These are phyloP conservation scores for Takifugu rubripes DNA, from an alignment of 2,797 vertebrate genomes.

Conservation along the genomic window DNA sequence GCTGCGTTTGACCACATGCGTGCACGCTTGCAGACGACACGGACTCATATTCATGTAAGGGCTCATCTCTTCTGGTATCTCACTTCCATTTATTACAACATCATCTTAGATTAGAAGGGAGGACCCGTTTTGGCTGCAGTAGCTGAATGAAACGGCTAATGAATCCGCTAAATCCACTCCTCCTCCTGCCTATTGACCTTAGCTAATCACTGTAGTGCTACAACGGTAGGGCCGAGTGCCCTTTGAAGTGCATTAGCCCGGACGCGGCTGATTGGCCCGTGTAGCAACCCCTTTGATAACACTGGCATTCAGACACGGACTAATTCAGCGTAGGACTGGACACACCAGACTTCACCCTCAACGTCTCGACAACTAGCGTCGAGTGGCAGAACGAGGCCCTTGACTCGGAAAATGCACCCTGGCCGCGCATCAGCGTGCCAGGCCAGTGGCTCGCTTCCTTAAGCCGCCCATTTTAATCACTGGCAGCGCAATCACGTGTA, in stretches of 20 bases:
- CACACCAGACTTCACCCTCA: conserved; percentile 29
- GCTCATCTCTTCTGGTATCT: neutral
- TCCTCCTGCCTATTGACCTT: conserved; percentile 60
- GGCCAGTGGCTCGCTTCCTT: conserved; percentile 12
- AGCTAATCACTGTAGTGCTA: conserved; percentile 68
- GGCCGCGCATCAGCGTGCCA: conserved; percentile 19
- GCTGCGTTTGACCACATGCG: conserved; percentile 5
- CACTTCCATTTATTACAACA: conserved; percentile 1
- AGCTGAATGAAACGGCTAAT: conserved; percentile 34
- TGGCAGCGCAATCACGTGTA: conserved; percentile 46
- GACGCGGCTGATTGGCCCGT: conserved; percentile 54
- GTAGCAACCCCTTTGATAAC: conserved; percentile 25
- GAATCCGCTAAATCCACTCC: conserved; percentile 44
- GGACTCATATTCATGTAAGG: too few species aligned
- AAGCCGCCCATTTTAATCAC: conserved; percentile 47
- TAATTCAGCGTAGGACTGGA: neutral
- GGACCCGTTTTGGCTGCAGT: conserved; percentile 27
- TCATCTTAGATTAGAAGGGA: neutral
- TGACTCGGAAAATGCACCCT: conserved; percentile 30
- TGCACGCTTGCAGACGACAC: neutral
- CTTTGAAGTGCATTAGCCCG: conserved; percentile 63
- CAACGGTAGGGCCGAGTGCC: conserved; percentile 40
- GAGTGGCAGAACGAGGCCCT: conserved; percentile 47
- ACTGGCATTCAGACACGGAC: conserved; percentile 9
- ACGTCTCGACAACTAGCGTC: conserved; percentile 39